These are phyloP conservation scores for Elanoides forficatus DNA, from an alignment of 2,113 vertebrate species.

Conservation along the genomic window DNA sequence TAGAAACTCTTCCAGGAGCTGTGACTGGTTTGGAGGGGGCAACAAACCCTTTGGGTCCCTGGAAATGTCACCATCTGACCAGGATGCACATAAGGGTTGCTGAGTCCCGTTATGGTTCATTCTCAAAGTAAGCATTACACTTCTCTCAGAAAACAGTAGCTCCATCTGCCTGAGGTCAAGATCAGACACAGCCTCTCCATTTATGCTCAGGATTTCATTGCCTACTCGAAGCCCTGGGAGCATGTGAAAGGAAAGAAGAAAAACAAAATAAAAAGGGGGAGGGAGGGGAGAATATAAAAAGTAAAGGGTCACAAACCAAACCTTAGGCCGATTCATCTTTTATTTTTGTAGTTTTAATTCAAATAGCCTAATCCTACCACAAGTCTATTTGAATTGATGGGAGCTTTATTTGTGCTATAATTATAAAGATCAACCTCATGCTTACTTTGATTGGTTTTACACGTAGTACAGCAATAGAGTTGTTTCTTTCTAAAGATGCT, in stretches of 20 bases:
- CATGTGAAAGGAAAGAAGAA: background rate
- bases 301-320: background rate
- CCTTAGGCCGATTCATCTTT: background rate
- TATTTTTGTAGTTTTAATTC: background rate
- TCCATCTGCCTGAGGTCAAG: constrained; percentile 89
- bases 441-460: background rate
- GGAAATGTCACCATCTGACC: constrained; percentile 57
- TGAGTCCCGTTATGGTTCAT: constrained; percentile 33
- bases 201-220: constrained; percentile 89
- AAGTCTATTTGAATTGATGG: background rate
- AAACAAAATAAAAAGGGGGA: background rate
- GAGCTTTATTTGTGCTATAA: background rate
- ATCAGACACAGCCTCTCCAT: constrained; percentile 80
- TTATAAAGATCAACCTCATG: background rate
- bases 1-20: constrained; percentile 78
- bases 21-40: constrained; percentile 70
- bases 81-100: constrained; percentile 41
- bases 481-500: background rate
- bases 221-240: constrained; percentile 82
- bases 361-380: background rate
- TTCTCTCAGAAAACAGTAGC: constrained; percentile 83
- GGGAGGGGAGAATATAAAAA: background rate
- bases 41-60: constrained; percentile 41
- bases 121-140: constrained; percentile 80
- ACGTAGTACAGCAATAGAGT: background rate